Evolutionary conservation across 2,888 invertebrate genomes (phyloP).

Genomic region (Melangyna quadrimaculata): DNA sequence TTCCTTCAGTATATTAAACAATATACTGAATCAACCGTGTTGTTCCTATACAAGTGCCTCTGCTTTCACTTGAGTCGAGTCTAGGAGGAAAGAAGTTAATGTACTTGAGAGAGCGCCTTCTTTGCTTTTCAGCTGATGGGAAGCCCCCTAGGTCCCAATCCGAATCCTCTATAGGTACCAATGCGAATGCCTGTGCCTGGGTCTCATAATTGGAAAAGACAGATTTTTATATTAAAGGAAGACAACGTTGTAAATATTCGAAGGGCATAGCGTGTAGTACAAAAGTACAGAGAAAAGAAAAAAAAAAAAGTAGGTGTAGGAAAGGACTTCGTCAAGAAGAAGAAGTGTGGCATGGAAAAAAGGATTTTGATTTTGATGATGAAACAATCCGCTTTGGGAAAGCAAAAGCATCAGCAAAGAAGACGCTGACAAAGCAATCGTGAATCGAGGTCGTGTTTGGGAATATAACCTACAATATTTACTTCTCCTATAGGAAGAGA

Average conservation of each 20-base stretch:
- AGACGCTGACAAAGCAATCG: background rate
- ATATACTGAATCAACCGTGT: background rate
- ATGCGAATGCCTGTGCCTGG: background rate
- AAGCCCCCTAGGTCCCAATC: background rate
- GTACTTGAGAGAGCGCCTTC: constrained; percentile 19
- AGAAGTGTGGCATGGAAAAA: constrained; percentile 25
- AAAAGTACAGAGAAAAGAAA: background rate
- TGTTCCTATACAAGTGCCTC: constrained; percentile 14
- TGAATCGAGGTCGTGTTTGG: constrained; percentile 56
- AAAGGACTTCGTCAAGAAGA: background rate
- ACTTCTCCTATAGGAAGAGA: constrained; percentile 16
- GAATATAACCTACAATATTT: constrained; percentile 62
- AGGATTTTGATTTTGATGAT: constrained; percentile 57
- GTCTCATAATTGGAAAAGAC: constrained; percentile 67
- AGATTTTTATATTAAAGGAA: constrained; percentile 60
- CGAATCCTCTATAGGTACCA: background rate
- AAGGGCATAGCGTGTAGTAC: background rate
- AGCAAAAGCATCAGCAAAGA: background rate
- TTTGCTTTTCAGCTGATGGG: background rate
- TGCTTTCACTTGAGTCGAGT: constrained; percentile 32
- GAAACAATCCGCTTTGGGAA: constrained; percentile 53
- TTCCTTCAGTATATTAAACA: background rate
- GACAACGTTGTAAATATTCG: constrained; percentile 29
- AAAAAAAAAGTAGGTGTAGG: background rate
- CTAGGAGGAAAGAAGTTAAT: constrained; percentile 50